These are phyloP conservation scores for Rhamphomyia laevipes DNA, from an alignment of 2,888 invertebrate species.

Conservation along the genomic window DNA sequence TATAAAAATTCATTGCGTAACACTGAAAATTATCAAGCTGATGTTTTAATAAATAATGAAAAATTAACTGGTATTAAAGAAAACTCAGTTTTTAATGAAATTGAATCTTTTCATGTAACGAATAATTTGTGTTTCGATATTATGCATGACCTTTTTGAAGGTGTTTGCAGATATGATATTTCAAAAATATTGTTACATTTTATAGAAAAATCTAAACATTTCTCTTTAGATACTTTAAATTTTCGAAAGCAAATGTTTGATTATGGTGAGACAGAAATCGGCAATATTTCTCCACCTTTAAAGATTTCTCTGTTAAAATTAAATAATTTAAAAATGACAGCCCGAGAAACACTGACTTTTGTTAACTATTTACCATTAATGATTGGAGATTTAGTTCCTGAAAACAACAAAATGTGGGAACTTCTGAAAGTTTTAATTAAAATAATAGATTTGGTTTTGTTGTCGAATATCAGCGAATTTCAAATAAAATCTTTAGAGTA, in stretches of 20 bases:
- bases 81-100: no score
- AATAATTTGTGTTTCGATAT: no score
- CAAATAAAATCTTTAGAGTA: conserved; percentile 7
- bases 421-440: conserved; percentile 6
- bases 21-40: conserved; percentile 1
- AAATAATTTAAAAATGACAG: conserved; percentile 16
- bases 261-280: conserved; percentile 10
- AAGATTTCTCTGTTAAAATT: conserved; percentile 8
- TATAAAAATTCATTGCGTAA: conserved; percentile 1
- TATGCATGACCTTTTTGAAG: no score
- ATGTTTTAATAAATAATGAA: conserved; percentile 1
- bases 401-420: conserved; percentile 11
- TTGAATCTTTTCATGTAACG: no score
- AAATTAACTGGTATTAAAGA: no score
- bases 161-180: no score
- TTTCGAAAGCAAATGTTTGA: conserved; percentile 12
- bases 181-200: no score
- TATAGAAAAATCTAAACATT: no score
- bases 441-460: conserved; percentile 10
- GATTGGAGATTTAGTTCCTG: conserved; percentile 15
- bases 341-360: conserved; percentile 13
- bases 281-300: conserved; percentile 9
- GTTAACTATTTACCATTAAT: conserved; percentile 13
- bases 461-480: conserved; percentile 3
- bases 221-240: no score